Evolutionary conservation across 2,113 vertebrate genomes (phyloP).

Genomic region (Otocyon megalotis): DNA sequence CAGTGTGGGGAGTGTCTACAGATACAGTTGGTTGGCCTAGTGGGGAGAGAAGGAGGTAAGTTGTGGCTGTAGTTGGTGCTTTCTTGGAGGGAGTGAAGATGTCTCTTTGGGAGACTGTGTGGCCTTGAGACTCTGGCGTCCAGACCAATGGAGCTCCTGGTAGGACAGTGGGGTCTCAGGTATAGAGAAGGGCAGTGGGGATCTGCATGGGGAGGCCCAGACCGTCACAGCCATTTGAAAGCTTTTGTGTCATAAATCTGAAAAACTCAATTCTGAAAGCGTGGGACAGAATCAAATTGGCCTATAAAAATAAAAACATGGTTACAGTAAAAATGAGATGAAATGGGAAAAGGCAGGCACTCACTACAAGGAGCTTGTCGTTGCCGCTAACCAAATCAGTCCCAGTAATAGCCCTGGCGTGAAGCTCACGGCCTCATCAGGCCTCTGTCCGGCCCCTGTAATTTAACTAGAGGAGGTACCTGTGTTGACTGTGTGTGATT

Average conservation of each 20-base stretch:
- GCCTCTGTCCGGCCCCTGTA: background rate
- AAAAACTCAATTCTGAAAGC: slow-evolving; percentile 64
- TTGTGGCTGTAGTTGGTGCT: background rate
- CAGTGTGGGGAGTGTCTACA: background rate
- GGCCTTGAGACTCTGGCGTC: background rate
- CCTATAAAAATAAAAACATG: slow-evolving; percentile 65
- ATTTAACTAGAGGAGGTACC: slow-evolving; percentile 40
- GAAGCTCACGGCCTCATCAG: background rate
- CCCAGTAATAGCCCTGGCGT: background rate
- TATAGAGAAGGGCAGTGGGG: background rate
- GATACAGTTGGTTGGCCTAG: background rate
- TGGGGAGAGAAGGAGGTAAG: background rate
- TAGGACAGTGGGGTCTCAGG: background rate
- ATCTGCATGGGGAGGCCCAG: background rate
- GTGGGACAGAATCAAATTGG: slow-evolving; percentile 43
- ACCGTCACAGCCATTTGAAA: background rate
- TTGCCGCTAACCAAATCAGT: slow-evolving; percentile 52
- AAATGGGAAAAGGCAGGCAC: background rate
- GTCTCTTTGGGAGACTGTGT: background rate
- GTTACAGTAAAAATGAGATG: slow-evolving; percentile 58
- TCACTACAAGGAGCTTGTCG: background rate
- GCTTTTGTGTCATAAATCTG: slow-evolving; percentile 44
- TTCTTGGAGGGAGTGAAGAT: background rate
- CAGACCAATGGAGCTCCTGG: background rate
- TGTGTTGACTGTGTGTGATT: slow-evolving; percentile 38